phyloP scores from a whole-genome alignment of 2,113 vertebrate genomes.

The Corythoichthys haematopterus region DNA sequence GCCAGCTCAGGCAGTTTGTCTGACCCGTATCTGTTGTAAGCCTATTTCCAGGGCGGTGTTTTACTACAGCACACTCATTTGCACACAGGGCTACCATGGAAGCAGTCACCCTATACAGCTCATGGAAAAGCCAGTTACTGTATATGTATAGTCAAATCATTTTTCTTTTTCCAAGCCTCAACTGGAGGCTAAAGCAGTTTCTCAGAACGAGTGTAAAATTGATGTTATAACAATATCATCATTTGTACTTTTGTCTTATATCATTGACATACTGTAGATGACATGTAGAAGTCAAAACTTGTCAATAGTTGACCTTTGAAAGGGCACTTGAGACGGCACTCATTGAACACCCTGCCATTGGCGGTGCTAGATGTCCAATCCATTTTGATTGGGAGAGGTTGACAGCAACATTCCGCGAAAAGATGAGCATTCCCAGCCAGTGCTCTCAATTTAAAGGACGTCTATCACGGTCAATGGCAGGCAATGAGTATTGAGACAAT shows the following conservation, averaged over 20 bases:
- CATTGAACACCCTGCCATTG: too few species aligned
- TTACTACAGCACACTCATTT: slow-evolving; percentile 56
- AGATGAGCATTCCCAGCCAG: too few species aligned
- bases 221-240: slow-evolving; percentile 1
- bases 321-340: too few species aligned
- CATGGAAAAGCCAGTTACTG: slow-evolving; percentile 52
- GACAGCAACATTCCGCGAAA: too few species aligned
- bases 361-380: too few species aligned
- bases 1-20: slow-evolving; percentile 12
- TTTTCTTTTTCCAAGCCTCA: slow-evolving; percentile 60
- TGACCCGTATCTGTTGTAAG: slow-evolving; percentile 35
- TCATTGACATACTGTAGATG: too few species aligned
- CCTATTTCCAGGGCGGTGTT: slow-evolving; percentile 50
- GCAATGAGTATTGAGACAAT: too few species aligned
- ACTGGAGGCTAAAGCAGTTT: slow-evolving; percentile 25
- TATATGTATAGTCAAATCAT: slow-evolving; percentile 63
- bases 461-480: too few species aligned
- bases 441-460: too few species aligned
- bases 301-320: too few species aligned
- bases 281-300: too few species aligned
- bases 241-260: not conserved
- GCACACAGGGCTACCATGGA: slow-evolving; percentile 71
- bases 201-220: slow-evolving; percentile 4
- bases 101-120: slow-evolving; percentile 44
- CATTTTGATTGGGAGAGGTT: too few species aligned